Evolutionary conservation across 1,140 invertebrate species (phyloP), one percentile per base, ranked within the genome.

Genomic region (Cydia splendana): DNA sequence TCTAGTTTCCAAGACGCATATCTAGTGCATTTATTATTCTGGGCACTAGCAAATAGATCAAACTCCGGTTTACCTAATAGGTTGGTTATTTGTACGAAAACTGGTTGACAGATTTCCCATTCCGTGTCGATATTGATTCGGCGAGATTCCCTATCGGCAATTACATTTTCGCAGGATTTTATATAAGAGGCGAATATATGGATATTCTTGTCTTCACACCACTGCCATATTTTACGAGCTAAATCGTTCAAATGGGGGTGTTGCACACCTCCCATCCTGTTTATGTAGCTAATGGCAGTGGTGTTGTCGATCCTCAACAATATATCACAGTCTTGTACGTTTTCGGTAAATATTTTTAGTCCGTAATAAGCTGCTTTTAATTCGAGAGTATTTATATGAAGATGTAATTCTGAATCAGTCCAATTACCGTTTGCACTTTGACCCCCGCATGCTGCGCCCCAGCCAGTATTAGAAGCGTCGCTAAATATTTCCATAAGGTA

Each of bases 361-460:
- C n/a, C n/a, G n/a, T n/a, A n/a, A n/a, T n/a, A 85, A 0, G 76
- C 81, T 42, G 88, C 83, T 51, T 80, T 79, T 3, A 88, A 51
- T 65, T 87, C 87, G 48, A 88, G 75, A 75, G 78, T 83, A 74
- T 89, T 88, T 45, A 88, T 89, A 74, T 78, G 77, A 71, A 73
- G 28, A 13, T 53, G 18, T 34, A 18, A 78, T 76, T 85, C 79
- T 15, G 2, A 4, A 7, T 65, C 45, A 30, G 42, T 77, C 86
- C 84, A 89, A 51, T 69, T 71, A 7, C 83, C 86, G 73, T 81
- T 65, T 10, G 79, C 77, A n/a, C 18, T 75, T 45, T 80, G 10
- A n/a, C 75, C 75, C 7, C 82, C 77, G 34, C 78, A 84, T 76
- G 69, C 20, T 1, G 77, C 57, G 7, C 83, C 86, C 84, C 82